Base-by-base conservation (phyloP, 1,140 invertebrate species). In the Caenorhabditis latens region DNA sequence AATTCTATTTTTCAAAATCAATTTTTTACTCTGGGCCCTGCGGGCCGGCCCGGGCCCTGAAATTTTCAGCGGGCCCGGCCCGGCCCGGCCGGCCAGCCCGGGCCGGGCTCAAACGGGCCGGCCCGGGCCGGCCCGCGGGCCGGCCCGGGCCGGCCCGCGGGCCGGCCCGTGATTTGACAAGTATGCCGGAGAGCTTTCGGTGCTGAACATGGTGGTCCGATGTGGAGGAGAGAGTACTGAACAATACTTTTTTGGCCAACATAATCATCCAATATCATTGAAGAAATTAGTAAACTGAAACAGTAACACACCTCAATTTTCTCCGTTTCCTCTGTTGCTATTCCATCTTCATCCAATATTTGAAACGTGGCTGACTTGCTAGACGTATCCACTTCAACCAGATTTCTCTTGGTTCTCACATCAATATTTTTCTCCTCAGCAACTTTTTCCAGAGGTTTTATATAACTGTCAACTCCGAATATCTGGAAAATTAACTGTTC, bases 391-490 rank as follows among this genome's bases (percentile, higher is more conserved):
- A 99, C 95, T 93, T 97, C 95, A 32, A 96, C 94, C 4, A 99
- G 93, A 93, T 96, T 96, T 43, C 63, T 57, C 19, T 88, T 63
- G 2, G 87, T 85, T 42, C 91, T 65, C 53, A 91, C 82, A 9
- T 91, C 84, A 14, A 92, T 92, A n/a, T 88, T 88, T 58, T 84
- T 84, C 19, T 84, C 84, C 13, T 21, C 14, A 13, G 84, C 83
- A 24, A 88, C 55, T 11, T 86, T 53, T 53, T 86, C 95, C n/a
- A 99, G 93, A 0, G 95, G 95, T 90, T 96, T 95, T 0, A 97
- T 96, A 93, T 99, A 99, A 91, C 97, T 96, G 93, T 97, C 96
- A 2, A 97, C 96, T 6, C 96, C 96, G 94, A 99, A 99, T 2
- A 89, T 8, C 86, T 86, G 71, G 83, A 79, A 86, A 46, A 1